phyloP scores from a whole-genome alignment of 2,888 invertebrate species.

The Chouioia cunea region DNA sequence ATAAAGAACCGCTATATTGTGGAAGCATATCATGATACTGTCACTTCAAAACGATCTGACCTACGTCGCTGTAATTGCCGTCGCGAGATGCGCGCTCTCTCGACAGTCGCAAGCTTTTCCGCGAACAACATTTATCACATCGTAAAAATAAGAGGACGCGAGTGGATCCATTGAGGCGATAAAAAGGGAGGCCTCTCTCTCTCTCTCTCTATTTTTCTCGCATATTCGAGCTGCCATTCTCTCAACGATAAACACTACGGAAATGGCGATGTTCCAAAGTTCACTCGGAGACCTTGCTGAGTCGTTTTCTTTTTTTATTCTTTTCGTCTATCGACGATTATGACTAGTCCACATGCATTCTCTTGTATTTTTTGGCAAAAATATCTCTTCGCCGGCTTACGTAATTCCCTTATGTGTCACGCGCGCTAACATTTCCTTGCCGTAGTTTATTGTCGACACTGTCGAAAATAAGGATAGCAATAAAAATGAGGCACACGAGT shows the following conservation, averaged over 20 bases:
- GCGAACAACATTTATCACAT: slow-evolving; percentile 30
- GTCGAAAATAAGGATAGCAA: too few relatives aligned
- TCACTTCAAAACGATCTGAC: background rate
- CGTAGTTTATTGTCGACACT: background rate
- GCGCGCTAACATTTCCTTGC: background rate
- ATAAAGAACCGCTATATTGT: too few relatives aligned
- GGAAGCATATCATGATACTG: too few relatives aligned
- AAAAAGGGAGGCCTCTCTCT: slow-evolving; percentile 29
- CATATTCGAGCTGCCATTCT: slow-evolving; percentile 20
- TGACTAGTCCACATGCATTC: background rate
- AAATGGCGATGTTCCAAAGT: slow-evolving; percentile 46
- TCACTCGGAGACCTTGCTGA: slow-evolving; percentile 39
- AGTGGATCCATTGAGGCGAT: slow-evolving; percentile 33
- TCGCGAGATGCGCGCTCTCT: background rate
- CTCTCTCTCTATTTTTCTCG: slow-evolving; percentile 9
- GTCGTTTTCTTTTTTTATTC: slow-evolving; percentile 8
- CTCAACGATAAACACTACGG: slow-evolving; percentile 26
- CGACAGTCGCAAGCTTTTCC: background rate
- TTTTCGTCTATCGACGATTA: background rate
- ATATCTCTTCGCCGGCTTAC: background rate
- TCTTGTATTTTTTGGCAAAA: slow-evolving; percentile 7
- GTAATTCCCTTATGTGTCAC: background rate
- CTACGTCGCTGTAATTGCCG: background rate
- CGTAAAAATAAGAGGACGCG: slow-evolving; percentile 21
- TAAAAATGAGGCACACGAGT: too few relatives aligned